These are phyloP conservation scores for Linnaemya vulpina DNA, from an alignment of 2,888 invertebrate genomes.

Conservation along the genomic window DNA sequence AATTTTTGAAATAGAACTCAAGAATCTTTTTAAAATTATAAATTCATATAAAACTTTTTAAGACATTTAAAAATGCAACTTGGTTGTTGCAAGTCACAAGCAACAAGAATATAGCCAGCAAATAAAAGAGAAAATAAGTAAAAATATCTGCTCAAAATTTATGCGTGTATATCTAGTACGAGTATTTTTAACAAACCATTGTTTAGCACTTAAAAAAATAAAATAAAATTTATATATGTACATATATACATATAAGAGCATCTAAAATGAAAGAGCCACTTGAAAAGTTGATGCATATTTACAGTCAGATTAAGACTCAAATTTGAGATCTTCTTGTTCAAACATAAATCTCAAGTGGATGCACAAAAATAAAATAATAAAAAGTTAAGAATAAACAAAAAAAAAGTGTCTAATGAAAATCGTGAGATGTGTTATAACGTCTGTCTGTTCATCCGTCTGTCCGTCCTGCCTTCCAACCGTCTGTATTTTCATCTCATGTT, in stretches of 20 bases:
- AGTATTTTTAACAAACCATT: constrained; percentile 43
- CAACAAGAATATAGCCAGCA: background rate
- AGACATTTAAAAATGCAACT: background rate
- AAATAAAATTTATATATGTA: too few relatives aligned
- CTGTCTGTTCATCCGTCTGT: background rate
- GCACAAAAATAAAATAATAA: background rate
- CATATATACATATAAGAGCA: constrained; percentile 27
- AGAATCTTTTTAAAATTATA: too few relatives aligned
- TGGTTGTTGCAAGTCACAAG: constrained; percentile 9
- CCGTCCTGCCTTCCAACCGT: background rate
- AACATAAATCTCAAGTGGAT: constrained; percentile 58
- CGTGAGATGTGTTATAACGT: constrained; percentile 23
- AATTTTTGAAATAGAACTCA: too few relatives aligned
- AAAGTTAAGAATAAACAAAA: background rate
- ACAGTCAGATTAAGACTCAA: constrained; percentile 35
- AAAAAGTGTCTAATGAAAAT: constrained; percentile 46
- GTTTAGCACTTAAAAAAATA: constrained; percentile 54
- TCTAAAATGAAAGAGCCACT: constrained; percentile 42
- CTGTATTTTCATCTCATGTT: background rate
- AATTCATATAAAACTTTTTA: too few relatives aligned
- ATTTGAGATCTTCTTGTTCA: constrained; percentile 12
- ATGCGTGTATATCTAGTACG: constrained; percentile 23
- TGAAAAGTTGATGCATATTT: constrained; percentile 42
- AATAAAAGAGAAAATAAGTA: background rate
- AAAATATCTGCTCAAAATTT: constrained; percentile 30